These are phyloP conservation scores for Incurvaria masculella DNA, from an alignment of 2,888 invertebrate species.

Conservation along the genomic window DNA sequence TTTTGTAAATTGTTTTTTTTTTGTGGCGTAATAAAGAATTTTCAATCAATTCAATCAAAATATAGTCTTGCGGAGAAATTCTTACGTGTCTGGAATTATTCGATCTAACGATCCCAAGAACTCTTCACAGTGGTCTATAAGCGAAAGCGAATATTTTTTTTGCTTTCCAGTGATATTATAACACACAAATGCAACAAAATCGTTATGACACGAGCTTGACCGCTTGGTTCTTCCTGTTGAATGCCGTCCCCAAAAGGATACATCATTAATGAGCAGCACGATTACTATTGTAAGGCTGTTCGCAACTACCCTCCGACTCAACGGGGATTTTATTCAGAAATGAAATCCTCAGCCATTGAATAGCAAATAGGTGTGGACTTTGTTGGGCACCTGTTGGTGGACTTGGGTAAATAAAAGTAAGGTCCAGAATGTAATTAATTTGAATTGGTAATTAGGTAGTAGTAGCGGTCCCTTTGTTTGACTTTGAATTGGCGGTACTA, in stretches of 20 bases:
- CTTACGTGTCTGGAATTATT: too few species aligned
- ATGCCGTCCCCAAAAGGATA: slow-evolving; percentile 17
- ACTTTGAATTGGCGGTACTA: too few species aligned
- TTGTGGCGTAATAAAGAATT: too few species aligned
- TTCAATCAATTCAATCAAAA: too few species aligned
- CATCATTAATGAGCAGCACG: slow-evolving; percentile 44
- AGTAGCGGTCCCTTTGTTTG: not conserved
- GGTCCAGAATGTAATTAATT: not conserved
- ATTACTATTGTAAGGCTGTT: slow-evolving; percentile 36
- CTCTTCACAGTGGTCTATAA: too few species aligned
- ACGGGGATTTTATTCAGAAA: not conserved
- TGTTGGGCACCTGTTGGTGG: not conserved
- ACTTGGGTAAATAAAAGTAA: not conserved
- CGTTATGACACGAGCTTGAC: not conserved
- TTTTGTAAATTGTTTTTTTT: too few species aligned
- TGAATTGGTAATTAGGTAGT: not conserved
- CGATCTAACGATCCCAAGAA: too few species aligned
- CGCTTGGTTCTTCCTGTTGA: not conserved
- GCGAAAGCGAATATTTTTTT: too few species aligned
- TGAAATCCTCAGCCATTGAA: not conserved
- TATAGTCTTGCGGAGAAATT: too few species aligned
- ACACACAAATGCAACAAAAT: too few species aligned
- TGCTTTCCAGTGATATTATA: too few species aligned
- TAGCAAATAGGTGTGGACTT: not conserved
- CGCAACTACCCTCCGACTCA: not conserved